Conservation (phyloP, 2,113 vertebrate species). For the Brachyistius frenatus region DNA sequence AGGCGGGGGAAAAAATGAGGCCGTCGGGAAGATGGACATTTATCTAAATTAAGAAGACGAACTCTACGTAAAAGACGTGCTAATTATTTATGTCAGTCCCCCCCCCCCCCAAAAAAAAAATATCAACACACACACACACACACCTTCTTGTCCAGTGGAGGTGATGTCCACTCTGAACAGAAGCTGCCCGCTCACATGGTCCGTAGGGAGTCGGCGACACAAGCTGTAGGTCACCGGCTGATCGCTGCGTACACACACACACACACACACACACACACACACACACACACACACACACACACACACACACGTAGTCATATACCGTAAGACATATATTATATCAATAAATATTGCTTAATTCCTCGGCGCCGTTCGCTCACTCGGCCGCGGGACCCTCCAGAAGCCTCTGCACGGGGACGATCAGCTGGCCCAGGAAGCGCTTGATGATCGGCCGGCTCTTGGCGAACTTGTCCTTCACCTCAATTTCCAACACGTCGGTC, state of each 20-base stretch:
- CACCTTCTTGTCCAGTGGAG: constrained; percentile 92
- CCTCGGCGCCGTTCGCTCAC: constrained; percentile 77
- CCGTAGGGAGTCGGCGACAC: constrained; percentile 94
- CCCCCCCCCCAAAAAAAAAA: not conserved
- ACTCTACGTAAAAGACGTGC: no score
- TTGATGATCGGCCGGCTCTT: constrained; percentile 99
- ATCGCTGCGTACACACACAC: constrained; percentile 83
- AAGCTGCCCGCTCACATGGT: constrained; percentile 96
- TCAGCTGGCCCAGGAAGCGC: constrained; percentile 96
- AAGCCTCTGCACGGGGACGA: constrained; percentile 93
- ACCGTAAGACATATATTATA: no score
- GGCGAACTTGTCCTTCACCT: constrained; percentile 98
- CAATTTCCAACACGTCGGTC: constrained; percentile 96
- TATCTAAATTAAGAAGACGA: no score
- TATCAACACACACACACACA: constrained; percentile 15
- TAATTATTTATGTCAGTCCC: not conserved
- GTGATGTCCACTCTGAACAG: constrained; percentile 94
- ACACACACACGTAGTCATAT: no score
- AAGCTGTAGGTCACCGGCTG: constrained; percentile 93
- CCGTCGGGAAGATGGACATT: no score
- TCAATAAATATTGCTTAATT: no score
- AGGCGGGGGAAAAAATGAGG: no score
- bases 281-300: no score
- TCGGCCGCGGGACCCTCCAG: constrained; percentile 92
- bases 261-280: not conserved